phyloP scores from a whole-genome alignment of 2,113 vertebrate species.

The Hipposideros armiger region DNA sequence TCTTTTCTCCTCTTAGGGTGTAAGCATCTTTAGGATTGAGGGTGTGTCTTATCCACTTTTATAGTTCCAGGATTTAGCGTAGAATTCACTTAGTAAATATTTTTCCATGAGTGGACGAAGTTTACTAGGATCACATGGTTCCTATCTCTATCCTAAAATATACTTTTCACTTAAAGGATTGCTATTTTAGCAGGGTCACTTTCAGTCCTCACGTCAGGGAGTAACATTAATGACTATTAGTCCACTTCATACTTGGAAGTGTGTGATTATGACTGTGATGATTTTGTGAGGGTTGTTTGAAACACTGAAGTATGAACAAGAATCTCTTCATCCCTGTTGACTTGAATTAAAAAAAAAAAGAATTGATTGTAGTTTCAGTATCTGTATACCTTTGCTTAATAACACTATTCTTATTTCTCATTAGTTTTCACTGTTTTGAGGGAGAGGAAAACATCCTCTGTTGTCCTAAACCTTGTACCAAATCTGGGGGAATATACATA shows the following conservation, averaged over 20 bases:
- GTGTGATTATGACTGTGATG: neutral
- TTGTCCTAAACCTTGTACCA: slow-evolving; percentile 12
- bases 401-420: neutral
- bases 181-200: neutral
- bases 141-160: neutral
- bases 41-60: neutral
- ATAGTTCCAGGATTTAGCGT: neutral
- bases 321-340: slow-evolving; percentile 8
- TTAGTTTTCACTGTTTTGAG: neutral
- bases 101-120: slow-evolving; percentile 12
- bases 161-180: neutral
- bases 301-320: neutral
- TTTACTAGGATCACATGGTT: neutral
- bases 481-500: neutral
- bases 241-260: neutral
- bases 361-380: slow-evolving; percentile 14
- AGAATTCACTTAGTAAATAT: neutral
- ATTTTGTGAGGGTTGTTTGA: slow-evolving; percentile 6
- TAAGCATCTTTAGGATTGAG: neutral
- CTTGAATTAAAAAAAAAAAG: neutral
- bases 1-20: neutral
- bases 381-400: neutral
- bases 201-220: neutral
- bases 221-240: neutral
- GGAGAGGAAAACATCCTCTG: slow-evolving; percentile 29